Percentiles rank a stretch among this genome's conserved stretches.
Evolutionary conservation across 2,888 invertebrate genomes (phyloP).

Genomic region (Rapana venosa): DNA sequence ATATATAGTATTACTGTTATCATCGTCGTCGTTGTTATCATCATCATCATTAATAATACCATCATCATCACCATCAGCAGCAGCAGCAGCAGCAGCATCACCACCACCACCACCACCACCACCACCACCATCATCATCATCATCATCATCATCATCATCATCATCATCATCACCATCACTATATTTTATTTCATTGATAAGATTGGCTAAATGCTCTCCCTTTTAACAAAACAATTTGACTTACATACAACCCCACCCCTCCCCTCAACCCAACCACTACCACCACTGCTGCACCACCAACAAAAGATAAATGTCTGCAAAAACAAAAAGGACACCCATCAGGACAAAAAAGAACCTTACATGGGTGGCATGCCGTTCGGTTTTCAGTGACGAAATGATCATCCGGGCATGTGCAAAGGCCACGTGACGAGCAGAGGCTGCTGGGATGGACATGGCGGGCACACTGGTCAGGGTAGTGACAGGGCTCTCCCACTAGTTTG

Average conservation of each 20-base stretch:
- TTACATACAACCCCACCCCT: background rate
- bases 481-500: constrained; percentile 12
- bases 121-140: constrained; percentile 3
- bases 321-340: background rate
- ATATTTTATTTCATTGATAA: background rate
- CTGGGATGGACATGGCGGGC: constrained; percentile 26
- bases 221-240: too few relatives aligned
- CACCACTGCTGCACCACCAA: constrained; percentile 22
- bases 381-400: constrained; percentile 29
- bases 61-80: background rate
- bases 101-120: background rate
- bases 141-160: background rate
- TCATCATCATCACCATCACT: constrained; percentile 3
- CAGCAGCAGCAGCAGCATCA: background rate
- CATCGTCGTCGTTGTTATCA: constrained; percentile 17
- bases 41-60: background rate
- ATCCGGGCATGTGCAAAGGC: constrained; percentile 38
- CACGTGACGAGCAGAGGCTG: constrained; percentile 27
- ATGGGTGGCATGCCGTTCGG: constrained; percentile 33
- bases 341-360: constrained; percentile 34
- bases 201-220: too few relatives aligned
- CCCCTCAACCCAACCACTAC: background rate
- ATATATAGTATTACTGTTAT: background rate
- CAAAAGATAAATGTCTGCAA: background rate
- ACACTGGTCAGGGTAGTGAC: constrained; percentile 32